A percentile compares a stretch with the other conserved stretches of the same genome.
Conservation (phyloP, 2,113 vertebrate species). For the Parotia lawesii region DNA sequence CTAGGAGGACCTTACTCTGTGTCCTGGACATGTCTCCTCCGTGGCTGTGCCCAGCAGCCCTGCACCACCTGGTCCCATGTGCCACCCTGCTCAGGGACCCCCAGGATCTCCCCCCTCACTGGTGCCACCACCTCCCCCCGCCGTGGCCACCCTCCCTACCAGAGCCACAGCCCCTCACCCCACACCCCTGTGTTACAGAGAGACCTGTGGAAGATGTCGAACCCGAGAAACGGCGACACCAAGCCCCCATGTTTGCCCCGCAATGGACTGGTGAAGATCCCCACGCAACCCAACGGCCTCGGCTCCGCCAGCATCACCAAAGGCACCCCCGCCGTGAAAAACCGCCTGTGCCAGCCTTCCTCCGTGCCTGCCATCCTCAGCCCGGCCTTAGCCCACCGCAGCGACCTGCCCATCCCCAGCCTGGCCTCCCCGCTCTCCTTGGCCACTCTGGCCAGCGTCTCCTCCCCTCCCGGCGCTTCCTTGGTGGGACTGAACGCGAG, state of each 20-base stretch:
- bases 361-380: slow-evolving; percentile 87
- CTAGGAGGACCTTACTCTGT: background rate
- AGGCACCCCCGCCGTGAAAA: slow-evolving; percentile 95
- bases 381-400: slow-evolving; percentile 82
- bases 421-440: slow-evolving; percentile 80
- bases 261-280: slow-evolving; percentile 94
- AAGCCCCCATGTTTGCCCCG: slow-evolving; percentile 96
- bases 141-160: background rate
- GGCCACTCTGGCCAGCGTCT: slow-evolving; percentile 67
- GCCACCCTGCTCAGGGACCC: background rate
- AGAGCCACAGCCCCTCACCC: background rate
- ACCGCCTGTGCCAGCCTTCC: slow-evolving; percentile 94
- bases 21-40: rapidly evolving
- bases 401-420: slow-evolving; percentile 76
- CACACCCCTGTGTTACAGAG: slow-evolving; percentile 41
- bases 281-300: slow-evolving; percentile 91
- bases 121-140: background rate
- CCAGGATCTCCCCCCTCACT: background rate
- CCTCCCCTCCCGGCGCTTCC: slow-evolving; percentile 71
- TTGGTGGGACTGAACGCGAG: slow-evolving; percentile 69
- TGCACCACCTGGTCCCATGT: rapidly evolving
- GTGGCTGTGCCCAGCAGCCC: background rate
- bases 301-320: slow-evolving; percentile 98
- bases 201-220: slow-evolving; percentile 77
- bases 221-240: slow-evolving; percentile 79